These are phyloP conservation scores for Ormyrus rosae DNA, from an alignment of 2,888 invertebrate species.

Conservation along the genomic window DNA sequence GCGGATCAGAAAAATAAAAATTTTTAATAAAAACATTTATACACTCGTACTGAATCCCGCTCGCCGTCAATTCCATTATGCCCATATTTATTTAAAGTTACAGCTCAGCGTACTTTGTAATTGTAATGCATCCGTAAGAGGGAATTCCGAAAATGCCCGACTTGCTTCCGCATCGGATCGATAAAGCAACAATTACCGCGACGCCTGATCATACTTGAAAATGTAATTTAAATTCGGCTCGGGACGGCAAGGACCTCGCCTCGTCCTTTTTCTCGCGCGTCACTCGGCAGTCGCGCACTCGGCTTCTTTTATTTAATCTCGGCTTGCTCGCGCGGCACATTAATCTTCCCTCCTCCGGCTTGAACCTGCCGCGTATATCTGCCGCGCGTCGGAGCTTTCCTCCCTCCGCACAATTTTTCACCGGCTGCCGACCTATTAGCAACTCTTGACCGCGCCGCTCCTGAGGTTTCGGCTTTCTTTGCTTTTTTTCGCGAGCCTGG, in stretches of 20 bases:
- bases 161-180: too few relatives aligned
- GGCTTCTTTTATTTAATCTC: constrained; percentile 28
- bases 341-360: constrained; percentile 9
- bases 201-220: constrained; percentile 25
- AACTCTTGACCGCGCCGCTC: constrained; percentile 25
- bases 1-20: too few relatives aligned
- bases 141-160: too few relatives aligned
- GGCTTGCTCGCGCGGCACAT: not conserved
- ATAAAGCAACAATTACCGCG: too few relatives aligned
- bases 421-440: constrained; percentile 33
- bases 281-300: not conserved
- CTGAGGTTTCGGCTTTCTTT: not conserved
- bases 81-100: too few relatives aligned
- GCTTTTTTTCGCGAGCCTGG: not conserved
- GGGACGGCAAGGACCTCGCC: too few relatives aligned
- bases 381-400: not conserved
- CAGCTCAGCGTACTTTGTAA: too few relatives aligned
- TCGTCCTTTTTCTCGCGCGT: too few relatives aligned
- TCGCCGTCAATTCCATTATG: too few relatives aligned
- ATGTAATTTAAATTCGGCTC: constrained; percentile 33
- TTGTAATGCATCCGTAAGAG: too few relatives aligned
- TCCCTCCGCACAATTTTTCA: constrained; percentile 32
- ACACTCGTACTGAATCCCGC: too few relatives aligned
- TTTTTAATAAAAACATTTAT: too few relatives aligned
- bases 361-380: constrained; percentile 37